Conservation (phyloP, 1,140 invertebrate species). For the Triops longicaudatus region DNA sequence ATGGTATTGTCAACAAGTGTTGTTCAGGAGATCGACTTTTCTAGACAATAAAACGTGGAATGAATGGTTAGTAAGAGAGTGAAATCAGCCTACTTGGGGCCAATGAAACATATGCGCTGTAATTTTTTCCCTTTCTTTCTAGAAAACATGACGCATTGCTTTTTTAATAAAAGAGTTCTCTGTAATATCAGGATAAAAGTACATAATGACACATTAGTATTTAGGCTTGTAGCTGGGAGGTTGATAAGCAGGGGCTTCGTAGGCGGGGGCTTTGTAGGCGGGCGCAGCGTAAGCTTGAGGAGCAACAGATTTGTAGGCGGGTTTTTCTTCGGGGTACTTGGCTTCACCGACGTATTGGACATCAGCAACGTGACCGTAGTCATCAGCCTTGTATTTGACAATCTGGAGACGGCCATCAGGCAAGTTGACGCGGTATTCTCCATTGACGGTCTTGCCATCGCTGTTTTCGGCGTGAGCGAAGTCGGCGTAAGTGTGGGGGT, state of each 20-base stretch:
- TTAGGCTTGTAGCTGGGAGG: no score
- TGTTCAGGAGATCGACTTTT: no score
- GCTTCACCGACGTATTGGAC: conserved; percentile 65
- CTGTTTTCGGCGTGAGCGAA: conserved; percentile 61
- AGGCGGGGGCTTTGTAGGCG: conserved; percentile 24
- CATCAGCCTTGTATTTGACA: conserved; percentile 66
- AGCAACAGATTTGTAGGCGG: conserved; percentile 18
- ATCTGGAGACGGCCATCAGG: conserved; percentile 66
- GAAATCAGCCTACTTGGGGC: no score
- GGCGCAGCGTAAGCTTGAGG: conserved; percentile 11
- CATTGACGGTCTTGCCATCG: conserved; percentile 51
- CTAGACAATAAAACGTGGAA: no score
- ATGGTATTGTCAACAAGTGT: no score
- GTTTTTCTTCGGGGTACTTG: conserved; percentile 47
- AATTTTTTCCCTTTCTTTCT: no score
- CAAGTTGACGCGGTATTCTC: conserved; percentile 64
- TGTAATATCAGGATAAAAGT: no score
- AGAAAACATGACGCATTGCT: no score
- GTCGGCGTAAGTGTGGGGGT: conserved; percentile 56
- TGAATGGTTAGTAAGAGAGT: no score
- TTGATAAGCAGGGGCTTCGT: background rate
- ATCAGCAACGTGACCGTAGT: conserved; percentile 65
- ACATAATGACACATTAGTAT: no score
- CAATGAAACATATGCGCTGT: no score
- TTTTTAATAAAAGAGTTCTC: background rate